phyloP scores from a whole-genome alignment of 2,888 invertebrate species.

The Alsophila aescularia region DNA sequence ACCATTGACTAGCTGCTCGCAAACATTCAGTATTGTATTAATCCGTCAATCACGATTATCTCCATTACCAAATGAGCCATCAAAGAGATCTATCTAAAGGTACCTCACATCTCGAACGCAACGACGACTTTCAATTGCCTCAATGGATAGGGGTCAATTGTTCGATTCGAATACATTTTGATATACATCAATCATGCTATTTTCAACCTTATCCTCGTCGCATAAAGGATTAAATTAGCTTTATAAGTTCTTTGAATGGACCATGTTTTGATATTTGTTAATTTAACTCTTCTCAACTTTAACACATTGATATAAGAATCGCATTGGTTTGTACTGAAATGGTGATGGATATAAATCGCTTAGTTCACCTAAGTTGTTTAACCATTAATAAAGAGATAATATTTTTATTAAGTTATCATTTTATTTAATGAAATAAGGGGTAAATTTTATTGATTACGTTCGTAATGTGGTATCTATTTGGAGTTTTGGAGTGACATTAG shows the following conservation, averaged over 20 bases:
- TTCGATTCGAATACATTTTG: slow-evolving; percentile 45
- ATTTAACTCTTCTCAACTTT: background rate
- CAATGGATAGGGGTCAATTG: slow-evolving; percentile 69
- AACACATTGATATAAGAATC: background rate
- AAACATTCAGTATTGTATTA: slow-evolving; percentile 39
- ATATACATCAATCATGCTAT: slow-evolving; percentile 9
- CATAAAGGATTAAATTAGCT: slow-evolving; percentile 2
- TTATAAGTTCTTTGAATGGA: background rate
- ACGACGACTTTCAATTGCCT: slow-evolving; percentile 59
- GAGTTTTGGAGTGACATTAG: background rate
- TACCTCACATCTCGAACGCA: slow-evolving; percentile 53
- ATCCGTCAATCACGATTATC: slow-evolving; percentile 33
- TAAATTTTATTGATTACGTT: slow-evolving; percentile 11
- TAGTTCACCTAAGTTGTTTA: slow-evolving; percentile 42
- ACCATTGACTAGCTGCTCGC: slow-evolving; percentile 40
- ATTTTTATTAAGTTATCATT: slow-evolving; percentile 37
- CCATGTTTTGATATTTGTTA: background rate
- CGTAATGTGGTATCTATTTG: background rate
- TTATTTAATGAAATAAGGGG: slow-evolving; percentile 18
- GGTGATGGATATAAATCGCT: slow-evolving; percentile 22
- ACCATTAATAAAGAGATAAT: slow-evolving; percentile 25
- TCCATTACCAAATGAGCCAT: slow-evolving; percentile 57
- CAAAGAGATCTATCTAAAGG: slow-evolving; percentile 56
- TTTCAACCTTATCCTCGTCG: slow-evolving; percentile 11
- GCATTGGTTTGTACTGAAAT: background rate